phyloP scores from a whole-genome alignment of 2,113 vertebrate genomes.

The Neotragus pygmaeus region DNA sequence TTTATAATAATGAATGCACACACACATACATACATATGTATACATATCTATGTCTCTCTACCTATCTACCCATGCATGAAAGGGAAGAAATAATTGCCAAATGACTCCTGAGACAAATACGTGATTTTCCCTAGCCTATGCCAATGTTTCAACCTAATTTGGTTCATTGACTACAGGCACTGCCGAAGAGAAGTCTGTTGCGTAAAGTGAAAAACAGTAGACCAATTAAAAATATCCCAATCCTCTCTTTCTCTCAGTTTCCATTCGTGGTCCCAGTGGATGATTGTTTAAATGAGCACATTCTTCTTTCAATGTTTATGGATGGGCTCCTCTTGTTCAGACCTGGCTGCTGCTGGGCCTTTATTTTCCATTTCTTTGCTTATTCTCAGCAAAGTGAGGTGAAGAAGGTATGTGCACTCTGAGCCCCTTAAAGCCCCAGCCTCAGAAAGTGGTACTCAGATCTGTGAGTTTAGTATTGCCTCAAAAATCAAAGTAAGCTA shows the following conservation, averaged over 20 bases:
- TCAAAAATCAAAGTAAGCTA: neutral
- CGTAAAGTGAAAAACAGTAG: neutral
- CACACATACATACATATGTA: neutral
- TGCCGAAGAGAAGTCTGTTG: neutral
- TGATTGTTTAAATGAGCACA: neutral
- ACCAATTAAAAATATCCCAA: neutral
- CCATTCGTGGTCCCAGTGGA: neutral
- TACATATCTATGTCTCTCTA: neutral
- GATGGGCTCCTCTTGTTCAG: neutral
- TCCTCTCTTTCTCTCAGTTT: neutral
- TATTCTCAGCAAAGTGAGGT: neutral
- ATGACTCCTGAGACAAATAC: neutral
- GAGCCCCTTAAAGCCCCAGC: neutral
- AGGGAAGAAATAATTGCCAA: neutral
- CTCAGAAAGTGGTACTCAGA: neutral
- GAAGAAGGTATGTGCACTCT: neutral
- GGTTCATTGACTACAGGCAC: neutral
- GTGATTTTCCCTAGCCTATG: neutral
- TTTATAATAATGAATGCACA: neutral
- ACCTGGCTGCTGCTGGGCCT: neutral
- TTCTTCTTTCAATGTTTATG: neutral
- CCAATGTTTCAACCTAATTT: neutral
- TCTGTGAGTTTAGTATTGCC: neutral
- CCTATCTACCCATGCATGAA: neutral
- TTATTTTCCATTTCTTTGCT: neutral